Evolutionary conservation across 1,140 invertebrate genomes (phyloP).

Genomic region (Dolichoris vasculosae): DNA sequence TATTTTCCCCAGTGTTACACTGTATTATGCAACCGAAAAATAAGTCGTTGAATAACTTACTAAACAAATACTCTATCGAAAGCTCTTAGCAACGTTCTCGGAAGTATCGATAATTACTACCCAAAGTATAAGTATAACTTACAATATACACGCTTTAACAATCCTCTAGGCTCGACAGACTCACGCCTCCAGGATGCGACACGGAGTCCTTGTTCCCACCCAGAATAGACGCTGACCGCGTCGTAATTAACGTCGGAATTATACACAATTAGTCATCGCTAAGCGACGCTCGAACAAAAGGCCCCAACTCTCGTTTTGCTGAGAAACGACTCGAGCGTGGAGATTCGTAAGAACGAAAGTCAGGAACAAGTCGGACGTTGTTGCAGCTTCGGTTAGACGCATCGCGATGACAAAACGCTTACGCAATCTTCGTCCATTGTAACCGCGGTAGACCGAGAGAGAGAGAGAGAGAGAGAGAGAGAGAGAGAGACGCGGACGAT

Average conservation of each 20-base stretch:
- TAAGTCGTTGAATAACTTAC: background rate
- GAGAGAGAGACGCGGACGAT: no score
- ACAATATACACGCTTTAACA: background rate
- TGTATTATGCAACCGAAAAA: no score
- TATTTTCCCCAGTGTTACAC: no score
- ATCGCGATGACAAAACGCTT: background rate
- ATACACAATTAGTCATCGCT: background rate
- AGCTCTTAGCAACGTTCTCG: background rate
- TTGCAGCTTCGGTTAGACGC: no score
- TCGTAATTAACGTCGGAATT: background rate
- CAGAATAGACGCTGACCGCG: background rate
- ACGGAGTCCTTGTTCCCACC: background rate
- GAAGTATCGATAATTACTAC: background rate
- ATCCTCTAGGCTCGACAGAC: background rate
- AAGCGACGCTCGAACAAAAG: background rate
- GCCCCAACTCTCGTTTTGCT: background rate
- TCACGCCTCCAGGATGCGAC: background rate
- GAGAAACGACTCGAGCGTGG: background rate
- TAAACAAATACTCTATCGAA: background rate
- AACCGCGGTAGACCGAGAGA: background rate
- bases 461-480: background rate
- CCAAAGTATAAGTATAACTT: background rate
- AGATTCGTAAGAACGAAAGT: background rate
- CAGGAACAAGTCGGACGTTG: background rate
- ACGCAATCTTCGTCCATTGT: background rate